phyloP scores from a whole-genome alignment of 2,888 invertebrate species.

The Limnephilus lunatus region DNA sequence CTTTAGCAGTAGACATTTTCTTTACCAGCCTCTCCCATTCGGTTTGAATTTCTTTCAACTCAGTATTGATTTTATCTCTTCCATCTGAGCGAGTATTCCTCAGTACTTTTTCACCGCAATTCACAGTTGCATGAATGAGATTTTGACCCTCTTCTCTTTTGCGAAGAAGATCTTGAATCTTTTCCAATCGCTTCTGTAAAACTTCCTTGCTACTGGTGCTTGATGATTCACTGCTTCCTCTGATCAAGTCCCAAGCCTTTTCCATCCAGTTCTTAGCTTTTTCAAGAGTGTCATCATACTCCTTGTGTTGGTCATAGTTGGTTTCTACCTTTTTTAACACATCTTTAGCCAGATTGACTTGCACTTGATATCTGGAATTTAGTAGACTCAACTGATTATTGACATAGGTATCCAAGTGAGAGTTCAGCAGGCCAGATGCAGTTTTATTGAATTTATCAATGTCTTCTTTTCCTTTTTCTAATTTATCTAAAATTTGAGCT shows the following conservation, averaged over 20 bases:
- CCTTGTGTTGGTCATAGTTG: conserved; percentile 90
- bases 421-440: conserved; percentile 85
- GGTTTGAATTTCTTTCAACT: conserved; percentile 91
- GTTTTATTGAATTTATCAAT: conserved; percentile 90
- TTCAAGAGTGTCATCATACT: conserved; percentile 85
- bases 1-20: conserved; percentile 94
- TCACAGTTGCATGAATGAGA: conserved; percentile 90
- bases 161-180: conserved; percentile 87
- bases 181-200: conserved; percentile 87
- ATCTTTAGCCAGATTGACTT: conserved; percentile 92
- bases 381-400: conserved; percentile 91
- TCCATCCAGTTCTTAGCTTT: conserved; percentile 92
- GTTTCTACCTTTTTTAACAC: conserved; percentile 94
- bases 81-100: conserved; percentile 93
- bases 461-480: conserved; percentile 88
- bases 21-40: conserved; percentile 95
- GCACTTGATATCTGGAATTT: conserved; percentile 92
- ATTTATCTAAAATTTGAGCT: conserved; percentile 84
- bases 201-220: conserved; percentile 89
- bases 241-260: conserved; percentile 88
- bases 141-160: conserved; percentile 92
- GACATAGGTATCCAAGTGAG: conserved; percentile 91
- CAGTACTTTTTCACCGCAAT: conserved; percentile 92
- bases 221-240: conserved; percentile 87
- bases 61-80: conserved; percentile 89